A percentile compares a stretch with the other conserved stretches of the same genome.
These are phyloP conservation scores for Neodon shergylaensis DNA, from an alignment of 2,113 vertebrate species.

Conservation along the genomic window DNA sequence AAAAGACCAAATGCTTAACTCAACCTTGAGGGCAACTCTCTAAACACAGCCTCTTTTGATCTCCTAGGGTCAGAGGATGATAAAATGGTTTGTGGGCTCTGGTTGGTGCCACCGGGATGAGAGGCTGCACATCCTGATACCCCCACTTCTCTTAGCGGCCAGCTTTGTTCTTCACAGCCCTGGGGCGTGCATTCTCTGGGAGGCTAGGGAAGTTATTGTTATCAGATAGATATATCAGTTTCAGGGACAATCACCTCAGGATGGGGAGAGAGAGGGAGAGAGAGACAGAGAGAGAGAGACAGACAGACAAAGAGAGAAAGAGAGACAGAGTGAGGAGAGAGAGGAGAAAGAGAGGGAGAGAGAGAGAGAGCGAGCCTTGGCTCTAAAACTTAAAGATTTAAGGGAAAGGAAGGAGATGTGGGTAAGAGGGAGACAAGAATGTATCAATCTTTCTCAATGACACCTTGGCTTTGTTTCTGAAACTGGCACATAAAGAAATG, in stretches of 20 bases:
- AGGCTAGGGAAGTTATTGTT: constrained; percentile 88
- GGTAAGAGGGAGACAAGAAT: not conserved
- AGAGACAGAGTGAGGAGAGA: constrained; percentile 64
- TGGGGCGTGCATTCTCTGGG: constrained; percentile 80
- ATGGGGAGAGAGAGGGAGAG: constrained; percentile 69
- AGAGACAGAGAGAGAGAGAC: not conserved
- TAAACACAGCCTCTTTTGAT: constrained; percentile 83
- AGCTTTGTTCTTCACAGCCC: constrained; percentile 87
- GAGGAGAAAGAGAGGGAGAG: constrained; percentile 24
- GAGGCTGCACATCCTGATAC: constrained; percentile 71
- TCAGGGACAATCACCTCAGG: constrained; percentile 83
- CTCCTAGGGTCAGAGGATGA: constrained; percentile 80
- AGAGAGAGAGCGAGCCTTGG: not conserved
- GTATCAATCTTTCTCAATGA: not conserved
- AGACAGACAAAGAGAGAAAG: constrained; percentile 47
- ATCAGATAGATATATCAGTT: constrained; percentile 85
- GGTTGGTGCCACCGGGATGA: constrained; percentile 86
- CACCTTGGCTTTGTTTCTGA: not conserved
- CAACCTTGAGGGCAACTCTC: constrained; percentile 76
- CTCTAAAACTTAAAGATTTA: constrained; percentile 82
- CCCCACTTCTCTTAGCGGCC: constrained; percentile 81
- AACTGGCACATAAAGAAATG: constrained; percentile 2
- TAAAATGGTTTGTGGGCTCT: constrained; percentile 86
- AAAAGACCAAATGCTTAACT: constrained; percentile 81
- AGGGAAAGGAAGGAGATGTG: not conserved